A percentile compares a stretch with the other conserved stretches of the same genome.
phyloP scores from a whole-genome alignment of 2,888 invertebrate species.

The Oligia fasciuncula region DNA sequence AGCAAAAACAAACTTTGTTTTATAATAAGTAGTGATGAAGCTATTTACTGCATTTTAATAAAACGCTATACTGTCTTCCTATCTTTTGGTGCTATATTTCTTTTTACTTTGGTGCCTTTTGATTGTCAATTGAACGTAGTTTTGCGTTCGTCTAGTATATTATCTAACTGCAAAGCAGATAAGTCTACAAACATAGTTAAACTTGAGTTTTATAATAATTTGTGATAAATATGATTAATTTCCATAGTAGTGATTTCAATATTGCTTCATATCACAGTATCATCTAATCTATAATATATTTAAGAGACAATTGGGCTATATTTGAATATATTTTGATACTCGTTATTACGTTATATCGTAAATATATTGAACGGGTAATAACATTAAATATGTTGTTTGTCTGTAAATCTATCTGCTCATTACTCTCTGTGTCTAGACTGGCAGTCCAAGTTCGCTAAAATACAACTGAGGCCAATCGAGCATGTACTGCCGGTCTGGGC shows the following conservation, averaged over 20 bases:
- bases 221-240: constrained; percentile 48
- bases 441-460: background rate
- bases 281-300: constrained; percentile 62
- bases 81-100: constrained; percentile 8
- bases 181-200: constrained; percentile 55
- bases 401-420: constrained; percentile 60
- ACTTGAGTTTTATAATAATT: constrained; percentile 31
- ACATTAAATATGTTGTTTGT: constrained; percentile 21
- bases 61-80: constrained; percentile 1
- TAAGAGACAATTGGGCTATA: constrained; percentile 29
- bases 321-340: constrained; percentile 30
- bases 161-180: constrained; percentile 56
- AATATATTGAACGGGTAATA: constrained; percentile 18
- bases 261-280: constrained; percentile 80
- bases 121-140: constrained; percentile 7
- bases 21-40: background rate
- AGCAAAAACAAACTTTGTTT: background rate
- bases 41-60: background rate
- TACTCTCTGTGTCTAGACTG: constrained; percentile 10
- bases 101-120: constrained; percentile 30
- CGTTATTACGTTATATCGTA: constrained; percentile 7
- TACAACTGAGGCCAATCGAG: background rate
- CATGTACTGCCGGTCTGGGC: background rate
- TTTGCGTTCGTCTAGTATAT: constrained; percentile 20
- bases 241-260: constrained; percentile 61